phyloP scores from a whole-genome alignment of 2,888 invertebrate species.

The Siphonodentalium dalli region DNA sequence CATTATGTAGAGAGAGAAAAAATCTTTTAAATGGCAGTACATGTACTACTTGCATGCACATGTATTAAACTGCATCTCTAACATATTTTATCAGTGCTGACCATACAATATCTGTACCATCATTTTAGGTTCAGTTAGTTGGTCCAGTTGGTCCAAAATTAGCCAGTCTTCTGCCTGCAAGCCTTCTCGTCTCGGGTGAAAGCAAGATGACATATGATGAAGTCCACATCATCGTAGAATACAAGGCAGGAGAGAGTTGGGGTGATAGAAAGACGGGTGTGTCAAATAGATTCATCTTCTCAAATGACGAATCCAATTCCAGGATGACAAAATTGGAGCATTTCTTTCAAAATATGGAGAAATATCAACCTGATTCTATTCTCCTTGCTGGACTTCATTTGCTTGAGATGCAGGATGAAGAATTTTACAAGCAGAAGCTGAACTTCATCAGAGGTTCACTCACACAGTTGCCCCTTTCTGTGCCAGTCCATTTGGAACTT shows the following conservation, averaged over 20 bases:
- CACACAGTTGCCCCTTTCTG: slow-evolving; percentile 48
- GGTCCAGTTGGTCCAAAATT: slow-evolving; percentile 67
- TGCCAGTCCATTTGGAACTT: slow-evolving; percentile 66
- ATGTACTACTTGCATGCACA: no score
- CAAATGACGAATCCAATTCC: slow-evolving; percentile 65
- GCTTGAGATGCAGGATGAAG: slow-evolving; percentile 59
- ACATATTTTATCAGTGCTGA: no score
- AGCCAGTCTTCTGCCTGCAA: slow-evolving; percentile 60
- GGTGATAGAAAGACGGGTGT: slow-evolving; percentile 62
- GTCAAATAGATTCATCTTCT: slow-evolving; percentile 66
- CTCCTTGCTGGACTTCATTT: slow-evolving; percentile 65
- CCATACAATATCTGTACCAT: no score
- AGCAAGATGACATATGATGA: slow-evolving; percentile 62
- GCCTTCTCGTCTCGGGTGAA: slow-evolving; percentile 57
- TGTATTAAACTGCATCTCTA: no score
- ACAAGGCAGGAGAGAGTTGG: slow-evolving; percentile 63
- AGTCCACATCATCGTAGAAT: slow-evolving; percentile 67
- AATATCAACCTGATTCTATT: slow-evolving; percentile 63
- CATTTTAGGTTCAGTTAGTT: slow-evolving; percentile 63
- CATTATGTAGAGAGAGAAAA: no score
- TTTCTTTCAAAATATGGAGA: slow-evolving; percentile 63
- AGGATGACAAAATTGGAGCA: slow-evolving; percentile 54
- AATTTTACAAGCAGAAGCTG: slow-evolving; percentile 44
- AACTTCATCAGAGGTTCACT: slow-evolving; percentile 56
- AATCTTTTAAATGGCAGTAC: no score